phyloP scores from a whole-genome alignment of 2,888 invertebrate species.

The Sympetrum striolatum region DNA sequence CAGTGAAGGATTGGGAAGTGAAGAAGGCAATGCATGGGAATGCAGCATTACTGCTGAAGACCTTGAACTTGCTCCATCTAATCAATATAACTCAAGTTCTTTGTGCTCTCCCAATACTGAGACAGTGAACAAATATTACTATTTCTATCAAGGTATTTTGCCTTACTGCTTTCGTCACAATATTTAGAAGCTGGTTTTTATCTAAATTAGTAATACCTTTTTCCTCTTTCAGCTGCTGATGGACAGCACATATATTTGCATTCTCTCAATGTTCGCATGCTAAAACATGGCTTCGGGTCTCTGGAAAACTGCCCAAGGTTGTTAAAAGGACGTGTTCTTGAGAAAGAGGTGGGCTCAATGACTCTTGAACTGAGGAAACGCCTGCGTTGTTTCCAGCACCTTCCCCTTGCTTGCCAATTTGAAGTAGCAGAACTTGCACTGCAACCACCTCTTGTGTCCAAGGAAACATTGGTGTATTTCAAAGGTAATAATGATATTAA shows the following conservation, averaged over 20 bases:
- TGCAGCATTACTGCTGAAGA: conserved; percentile 55
- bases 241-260: conserved; percentile 93
- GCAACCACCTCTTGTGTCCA: conserved; percentile 73
- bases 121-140: conserved; percentile 67
- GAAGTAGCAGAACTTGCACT: conserved; percentile 89
- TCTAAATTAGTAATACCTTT: conserved; percentile 49
- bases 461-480: conserved; percentile 72
- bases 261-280: conserved; percentile 86
- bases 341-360: conserved; percentile 85
- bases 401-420: conserved; percentile 90
- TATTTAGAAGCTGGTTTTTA: neutral
- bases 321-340: conserved; percentile 81
- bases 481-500: conserved; percentile 62
- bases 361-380: conserved; percentile 80
- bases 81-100: conserved; percentile 41
- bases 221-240: conserved; percentile 74
- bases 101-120: conserved; percentile 44
- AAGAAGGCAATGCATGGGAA: conserved; percentile 47
- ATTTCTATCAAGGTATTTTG: conserved; percentile 80
- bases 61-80: conserved; percentile 55
- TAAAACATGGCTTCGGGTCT: conserved; percentile 84
- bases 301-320: conserved; percentile 77
- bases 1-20: conserved; percentile 52
- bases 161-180: neutral
- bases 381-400: conserved; percentile 79